phyloP scores from a whole-genome alignment of 1,140 invertebrate genomes.

The Hyles vespertilio region DNA sequence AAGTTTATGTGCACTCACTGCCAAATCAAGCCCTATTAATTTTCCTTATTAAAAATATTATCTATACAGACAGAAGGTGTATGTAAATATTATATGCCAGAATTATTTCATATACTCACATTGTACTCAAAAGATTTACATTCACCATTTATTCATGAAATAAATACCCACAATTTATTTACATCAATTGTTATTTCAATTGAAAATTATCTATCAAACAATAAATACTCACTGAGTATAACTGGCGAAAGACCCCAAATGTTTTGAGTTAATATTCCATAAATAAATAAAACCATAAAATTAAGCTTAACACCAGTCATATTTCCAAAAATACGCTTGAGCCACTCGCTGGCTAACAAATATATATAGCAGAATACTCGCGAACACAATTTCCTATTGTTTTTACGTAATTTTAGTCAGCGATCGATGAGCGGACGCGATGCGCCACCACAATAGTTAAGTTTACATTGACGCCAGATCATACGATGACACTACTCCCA shows the following conservation, averaged over 20 bases:
- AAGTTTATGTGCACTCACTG: too few species aligned
- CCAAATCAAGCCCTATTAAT: too few species aligned
- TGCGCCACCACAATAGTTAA: neutral
- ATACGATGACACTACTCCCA: constrained; percentile 20
- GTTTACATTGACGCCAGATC: constrained; percentile 25
- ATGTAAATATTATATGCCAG: too few species aligned
- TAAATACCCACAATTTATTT: too few species aligned
- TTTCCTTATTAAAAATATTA: too few species aligned
- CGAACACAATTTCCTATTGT: constrained; percentile 14
- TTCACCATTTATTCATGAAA: too few species aligned
- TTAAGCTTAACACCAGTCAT: constrained; percentile 29
- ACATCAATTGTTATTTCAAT: neutral
- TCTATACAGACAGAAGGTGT: too few species aligned
- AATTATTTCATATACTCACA: too few species aligned
- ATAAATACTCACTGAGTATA: constrained; percentile 59
- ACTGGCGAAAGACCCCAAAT: constrained; percentile 59
- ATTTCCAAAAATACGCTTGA: constrained; percentile 12
- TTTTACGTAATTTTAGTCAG: constrained; percentile 21
- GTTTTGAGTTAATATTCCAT: constrained; percentile 42
- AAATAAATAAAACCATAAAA: constrained; percentile 42
- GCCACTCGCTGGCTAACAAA: neutral
- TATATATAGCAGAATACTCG: constrained; percentile 9
- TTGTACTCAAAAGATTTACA: too few species aligned
- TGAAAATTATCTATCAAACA: constrained; percentile 1
- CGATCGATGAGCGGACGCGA: constrained; percentile 4